These are phyloP conservation scores for Heliconius hewitsoni DNA, from an alignment of 1,140 invertebrate species.

Conservation along the genomic window DNA sequence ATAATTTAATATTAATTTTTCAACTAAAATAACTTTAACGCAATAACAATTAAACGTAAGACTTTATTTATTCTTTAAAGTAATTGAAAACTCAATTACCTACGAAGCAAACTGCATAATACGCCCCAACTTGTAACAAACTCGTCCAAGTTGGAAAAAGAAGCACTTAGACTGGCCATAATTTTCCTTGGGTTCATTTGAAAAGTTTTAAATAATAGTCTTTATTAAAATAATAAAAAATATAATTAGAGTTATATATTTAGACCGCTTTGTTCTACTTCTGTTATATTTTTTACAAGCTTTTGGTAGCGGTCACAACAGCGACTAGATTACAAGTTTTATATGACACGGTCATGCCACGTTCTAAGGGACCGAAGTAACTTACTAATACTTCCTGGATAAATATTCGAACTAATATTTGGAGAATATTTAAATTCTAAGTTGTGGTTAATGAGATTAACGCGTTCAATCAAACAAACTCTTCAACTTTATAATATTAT, in stretches of 20 bases:
- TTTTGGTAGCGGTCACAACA: too few relatives aligned
- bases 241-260: background rate
- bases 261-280: too few relatives aligned
- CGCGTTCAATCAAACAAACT: too few relatives aligned
- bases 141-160: slow-evolving; percentile 27
- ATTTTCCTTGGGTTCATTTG: slow-evolving; percentile 15
- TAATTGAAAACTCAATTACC: slow-evolving; percentile 31
- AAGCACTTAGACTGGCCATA: slow-evolving; percentile 24
- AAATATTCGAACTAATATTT: too few relatives aligned
- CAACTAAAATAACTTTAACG: background rate
- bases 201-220: slow-evolving; percentile 25
- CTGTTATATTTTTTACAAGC: too few relatives aligned
- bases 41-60: slow-evolving; percentile 12
- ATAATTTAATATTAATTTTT: background rate
- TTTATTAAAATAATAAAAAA: slow-evolving; percentile 1
- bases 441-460: too few relatives aligned
- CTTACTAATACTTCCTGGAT: too few relatives aligned
- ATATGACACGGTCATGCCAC: too few relatives aligned
- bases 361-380: too few relatives aligned
- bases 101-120: slow-evolving; percentile 33
- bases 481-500: too few relatives aligned
- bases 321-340: too few relatives aligned
- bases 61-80: slow-evolving; percentile 14
- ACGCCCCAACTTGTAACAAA: slow-evolving; percentile 22
- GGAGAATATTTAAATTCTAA: too few relatives aligned